Evolutionary conservation across 2,113 vertebrate species (phyloP), one percentile per base, ranked within the genome.

Genomic region (Daboia siamensis): DNA sequence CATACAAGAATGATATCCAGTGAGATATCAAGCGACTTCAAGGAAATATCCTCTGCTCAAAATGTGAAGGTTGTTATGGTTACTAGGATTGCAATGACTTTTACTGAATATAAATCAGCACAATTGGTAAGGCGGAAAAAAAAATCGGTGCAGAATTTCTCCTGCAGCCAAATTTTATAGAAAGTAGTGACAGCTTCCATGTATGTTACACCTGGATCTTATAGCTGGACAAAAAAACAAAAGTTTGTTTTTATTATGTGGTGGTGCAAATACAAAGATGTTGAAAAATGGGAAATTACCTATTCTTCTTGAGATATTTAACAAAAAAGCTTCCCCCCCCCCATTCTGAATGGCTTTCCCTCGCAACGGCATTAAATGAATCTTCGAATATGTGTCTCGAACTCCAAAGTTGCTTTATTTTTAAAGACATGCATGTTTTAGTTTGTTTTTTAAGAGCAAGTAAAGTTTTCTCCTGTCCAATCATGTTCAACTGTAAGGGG

Each of bases 51-150:
- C 5, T 74, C 64, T n/a, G 93, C 90, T 80, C 51, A 64, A 86
- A 89, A 94, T 94, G 55, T 44, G 93, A 93, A 80, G 10, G 12
- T 92, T 95, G 86, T 95, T 94, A 92, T 92, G 52, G 88, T 96
- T 94, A 93, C 90, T 93, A 85, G 52, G 33, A 0, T 52, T 86
- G 93, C 15, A 85, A 20, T 85, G 26, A 52, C 46, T 95, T 95
- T 93, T 93, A n/a, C 6, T 87, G 57, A 96, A 93, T 56, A 80
- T 44, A 91, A 95, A 86, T 93, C 90, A 90, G 55, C 64, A 55
- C 17, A 90, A 48, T 91, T 80, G 94, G 3, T 56, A 93, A 90
- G 90, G 8, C n/a, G n/a, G 39, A 2, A 2, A 86, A 21, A 17
- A 74, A 33, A 74, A 74, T 64, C 39, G 39, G 17, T 3, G n/a